Conservation (phyloP, 2,888 invertebrate species). For the Platycheirus albimanus region DNA sequence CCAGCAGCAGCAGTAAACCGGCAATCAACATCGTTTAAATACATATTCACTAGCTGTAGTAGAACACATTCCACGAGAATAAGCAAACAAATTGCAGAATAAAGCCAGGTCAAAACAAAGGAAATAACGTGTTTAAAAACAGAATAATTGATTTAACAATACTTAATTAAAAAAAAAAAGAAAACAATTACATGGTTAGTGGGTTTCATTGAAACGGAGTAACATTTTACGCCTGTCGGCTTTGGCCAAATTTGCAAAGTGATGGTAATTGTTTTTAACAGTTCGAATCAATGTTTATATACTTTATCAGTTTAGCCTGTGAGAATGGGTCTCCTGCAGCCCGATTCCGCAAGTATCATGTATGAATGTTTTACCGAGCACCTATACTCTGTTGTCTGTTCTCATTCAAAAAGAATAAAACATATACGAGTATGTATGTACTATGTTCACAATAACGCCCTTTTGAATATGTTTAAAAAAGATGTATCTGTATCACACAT, state of each 20-base stretch:
- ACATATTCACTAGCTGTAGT: neutral
- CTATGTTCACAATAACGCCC: no score
- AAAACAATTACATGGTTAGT: conserved; percentile 63
- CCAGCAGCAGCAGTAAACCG: conserved; percentile 1
- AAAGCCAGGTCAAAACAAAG: conserved; percentile 35
- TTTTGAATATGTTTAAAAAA: no score
- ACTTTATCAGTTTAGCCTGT: no score
- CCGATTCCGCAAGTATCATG: no score
- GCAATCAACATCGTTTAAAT: conserved; percentile 26
- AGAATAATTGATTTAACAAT: conserved; percentile 64
- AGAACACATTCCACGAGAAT: conserved; percentile 28
- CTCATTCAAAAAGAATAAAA: no score
- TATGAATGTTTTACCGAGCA: no score
- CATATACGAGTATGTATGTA: no score
- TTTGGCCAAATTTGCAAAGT: conserved; percentile 39
- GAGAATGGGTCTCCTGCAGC: no score
- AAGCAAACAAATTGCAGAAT: conserved; percentile 41
- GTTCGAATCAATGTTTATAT: no score
- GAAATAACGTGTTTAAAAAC: conserved; percentile 26
- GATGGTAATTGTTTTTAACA: conserved; percentile 54
- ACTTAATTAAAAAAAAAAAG: conserved; percentile 42
- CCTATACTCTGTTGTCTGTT: no score
- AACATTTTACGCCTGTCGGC: conserved; percentile 30
- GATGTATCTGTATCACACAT: no score
- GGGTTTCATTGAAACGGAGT: conserved; percentile 43